These are phyloP conservation scores for Allygus modestus DNA, from an alignment of 2,888 invertebrate genomes.

Conservation along the genomic window DNA sequence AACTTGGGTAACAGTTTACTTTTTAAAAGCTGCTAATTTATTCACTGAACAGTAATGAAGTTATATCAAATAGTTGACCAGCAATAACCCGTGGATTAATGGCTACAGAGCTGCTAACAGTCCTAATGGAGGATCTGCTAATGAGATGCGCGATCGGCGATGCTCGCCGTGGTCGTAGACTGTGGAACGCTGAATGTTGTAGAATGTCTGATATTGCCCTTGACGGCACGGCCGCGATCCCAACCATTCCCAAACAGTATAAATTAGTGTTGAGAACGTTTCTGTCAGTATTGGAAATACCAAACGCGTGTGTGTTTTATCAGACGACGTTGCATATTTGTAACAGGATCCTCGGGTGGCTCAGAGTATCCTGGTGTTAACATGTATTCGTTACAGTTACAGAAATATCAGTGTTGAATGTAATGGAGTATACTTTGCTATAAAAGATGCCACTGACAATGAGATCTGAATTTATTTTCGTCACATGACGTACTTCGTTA, in stretches of 20 bases:
- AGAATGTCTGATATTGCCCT: slow-evolving; percentile 29
- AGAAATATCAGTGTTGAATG: no score
- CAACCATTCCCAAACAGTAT: slow-evolving; percentile 20
- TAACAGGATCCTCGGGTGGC: neutral
- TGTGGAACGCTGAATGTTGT: neutral
- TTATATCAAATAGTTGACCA: neutral
- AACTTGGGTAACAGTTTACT: no score
- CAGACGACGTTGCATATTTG: neutral
- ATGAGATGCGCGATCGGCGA: neutral
- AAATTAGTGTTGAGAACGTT: slow-evolving; percentile 32
- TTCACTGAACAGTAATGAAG: no score
- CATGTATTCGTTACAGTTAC: no score
- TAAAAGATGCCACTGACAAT: no score
- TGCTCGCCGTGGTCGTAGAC: no score
- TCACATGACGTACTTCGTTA: no score
- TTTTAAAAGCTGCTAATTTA: no score
- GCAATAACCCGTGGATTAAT: neutral
- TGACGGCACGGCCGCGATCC: neutral
- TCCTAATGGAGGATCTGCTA: neutral
- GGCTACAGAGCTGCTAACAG: neutral
- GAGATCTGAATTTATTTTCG: no score
- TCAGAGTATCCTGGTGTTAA: no score
- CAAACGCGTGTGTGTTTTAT: neutral
- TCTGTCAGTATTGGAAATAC: slow-evolving; percentile 29
- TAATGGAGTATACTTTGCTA: no score